phyloP scores from a whole-genome alignment of 2,888 invertebrate genomes.

The Alviniconcha strummeri region DNA sequence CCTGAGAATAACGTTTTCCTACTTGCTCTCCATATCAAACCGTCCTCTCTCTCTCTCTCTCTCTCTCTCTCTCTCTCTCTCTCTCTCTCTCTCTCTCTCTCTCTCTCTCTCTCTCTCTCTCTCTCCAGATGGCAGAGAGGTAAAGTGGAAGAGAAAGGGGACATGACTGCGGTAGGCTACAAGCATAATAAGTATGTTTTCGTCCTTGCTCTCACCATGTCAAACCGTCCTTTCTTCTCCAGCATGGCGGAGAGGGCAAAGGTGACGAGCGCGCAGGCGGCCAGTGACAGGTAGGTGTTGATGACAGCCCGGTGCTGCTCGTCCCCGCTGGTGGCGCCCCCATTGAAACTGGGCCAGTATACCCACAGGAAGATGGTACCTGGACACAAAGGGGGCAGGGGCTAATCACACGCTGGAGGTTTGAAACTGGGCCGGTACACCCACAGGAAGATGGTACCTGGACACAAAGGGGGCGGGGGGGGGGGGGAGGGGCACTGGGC shows the following conservation, averaged over 20 bases:
- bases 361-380: conserved; percentile 95
- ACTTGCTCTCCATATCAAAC: too few relatives aligned
- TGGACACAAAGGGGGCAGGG: conserved; percentile 65
- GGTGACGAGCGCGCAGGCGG: conserved; percentile 86
- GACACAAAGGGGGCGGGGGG: neutral
- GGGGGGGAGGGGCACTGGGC: too few relatives aligned
- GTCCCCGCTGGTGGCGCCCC: conserved; percentile 81
- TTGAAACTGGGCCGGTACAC: conserved; percentile 98
- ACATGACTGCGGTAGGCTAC: too few relatives aligned
- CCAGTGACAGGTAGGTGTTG: conserved; percentile 92
- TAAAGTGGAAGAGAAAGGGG: too few relatives aligned
- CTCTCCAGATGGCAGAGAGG: too few relatives aligned
- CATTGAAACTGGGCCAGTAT: conserved; percentile 98
- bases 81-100: too few relatives aligned
- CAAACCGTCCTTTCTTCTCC: conserved; percentile 59
- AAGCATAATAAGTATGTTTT: too few relatives aligned
- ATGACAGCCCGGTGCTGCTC: conserved; percentile 89
- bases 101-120: too few relatives aligned
- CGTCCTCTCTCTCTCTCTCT: too few relatives aligned
- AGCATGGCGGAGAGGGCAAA: conserved; percentile 88
- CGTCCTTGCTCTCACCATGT: conserved; percentile 56
- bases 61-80: too few relatives aligned
- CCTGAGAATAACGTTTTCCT: too few relatives aligned
- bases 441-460: conserved; percentile 94
- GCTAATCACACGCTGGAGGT: too few relatives aligned